Percentiles rank a stretch among this genome's conserved stretches.
Conservation (phyloP, 1,140 invertebrate genomes). For the Orchesella cincta region DNA sequence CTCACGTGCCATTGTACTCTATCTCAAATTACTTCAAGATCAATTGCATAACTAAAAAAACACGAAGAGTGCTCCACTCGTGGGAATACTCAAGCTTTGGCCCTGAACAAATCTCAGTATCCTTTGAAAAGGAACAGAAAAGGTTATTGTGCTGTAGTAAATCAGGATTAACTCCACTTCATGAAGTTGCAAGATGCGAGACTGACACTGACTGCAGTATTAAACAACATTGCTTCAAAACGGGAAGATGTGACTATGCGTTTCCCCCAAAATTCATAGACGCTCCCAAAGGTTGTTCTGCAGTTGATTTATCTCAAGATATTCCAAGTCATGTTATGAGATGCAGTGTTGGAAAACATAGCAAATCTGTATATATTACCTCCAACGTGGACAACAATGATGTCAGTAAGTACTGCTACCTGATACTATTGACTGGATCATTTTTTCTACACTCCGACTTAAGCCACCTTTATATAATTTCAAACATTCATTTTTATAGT, state of each 20-base stretch:
- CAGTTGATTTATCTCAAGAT: conserved; percentile 40
- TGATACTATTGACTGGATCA: conserved; percentile 7
- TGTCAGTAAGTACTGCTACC: conserved; percentile 41
- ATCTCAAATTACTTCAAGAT: conserved; percentile 49
- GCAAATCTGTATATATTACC: conserved; percentile 38
- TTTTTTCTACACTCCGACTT: not conserved
- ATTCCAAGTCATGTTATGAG: conserved; percentile 45
- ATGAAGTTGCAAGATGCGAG: conserved; percentile 49
- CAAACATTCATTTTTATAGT: conserved; percentile 44
- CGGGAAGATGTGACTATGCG: conserved; percentile 42
- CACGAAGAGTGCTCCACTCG: conserved; percentile 39
- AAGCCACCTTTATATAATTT: not conserved
- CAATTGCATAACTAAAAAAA: conserved; percentile 40
- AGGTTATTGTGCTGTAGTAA: conserved; percentile 47
- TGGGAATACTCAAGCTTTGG: conserved; percentile 48
- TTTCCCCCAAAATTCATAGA: conserved; percentile 42
- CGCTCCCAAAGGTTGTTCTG: conserved; percentile 46
- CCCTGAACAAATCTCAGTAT: conserved; percentile 38
- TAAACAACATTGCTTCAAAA: conserved; percentile 46
- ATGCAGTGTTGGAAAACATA: conserved; percentile 41
- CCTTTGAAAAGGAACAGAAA: conserved; percentile 38
- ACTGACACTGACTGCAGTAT: conserved; percentile 46
- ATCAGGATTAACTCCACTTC: conserved; percentile 39
- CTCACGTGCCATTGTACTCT: conserved; percentile 38
- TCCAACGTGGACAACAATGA: conserved; percentile 39